Evolutionary conservation across 2,888 invertebrate genomes (phyloP).

Genomic region (Drosophila percnosoma): DNA sequence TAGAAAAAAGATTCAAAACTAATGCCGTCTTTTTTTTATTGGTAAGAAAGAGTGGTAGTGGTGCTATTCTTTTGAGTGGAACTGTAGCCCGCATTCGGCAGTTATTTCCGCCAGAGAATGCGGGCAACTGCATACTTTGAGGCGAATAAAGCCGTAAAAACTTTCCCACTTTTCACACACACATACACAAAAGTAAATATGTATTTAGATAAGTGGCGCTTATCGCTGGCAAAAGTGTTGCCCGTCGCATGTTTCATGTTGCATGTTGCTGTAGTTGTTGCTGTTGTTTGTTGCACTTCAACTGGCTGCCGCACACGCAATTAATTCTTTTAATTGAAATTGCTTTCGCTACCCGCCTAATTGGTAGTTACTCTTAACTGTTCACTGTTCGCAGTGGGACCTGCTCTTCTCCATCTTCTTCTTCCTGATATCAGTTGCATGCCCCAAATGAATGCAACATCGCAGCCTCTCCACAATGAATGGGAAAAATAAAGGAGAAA

Average conservation of each 20-base stretch:
- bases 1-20: not conserved
- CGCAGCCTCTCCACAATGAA: constrained; percentile 50
- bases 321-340: constrained; percentile 79
- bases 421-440: constrained; percentile 67
- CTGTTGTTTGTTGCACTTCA: constrained; percentile 46
- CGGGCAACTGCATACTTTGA: constrained; percentile 39
- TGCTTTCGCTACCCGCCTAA: constrained; percentile 77
- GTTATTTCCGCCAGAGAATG: constrained; percentile 24
- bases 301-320: constrained; percentile 73
- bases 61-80: constrained; percentile 21
- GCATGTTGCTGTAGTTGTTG: constrained; percentile 1
- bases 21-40: not conserved
- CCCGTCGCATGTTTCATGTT: constrained; percentile 24
- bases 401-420: constrained; percentile 8
- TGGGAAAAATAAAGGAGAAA: constrained; percentile 25
- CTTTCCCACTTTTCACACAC: constrained; percentile 1
- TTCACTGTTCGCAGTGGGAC: constrained; percentile 21
- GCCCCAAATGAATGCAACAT: constrained; percentile 69
- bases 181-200: constrained; percentile 58
- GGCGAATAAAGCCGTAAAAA: constrained; percentile 29
- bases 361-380: constrained; percentile 71
- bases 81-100: constrained; percentile 55
- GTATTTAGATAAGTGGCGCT: constrained; percentile 77
- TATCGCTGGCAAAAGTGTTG: constrained; percentile 59
- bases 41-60: not conserved